These are phyloP conservation scores for Tragelaphus eurycerus DNA, from an alignment of 2,797 vertebrate species.

Conservation along the genomic window DNA sequence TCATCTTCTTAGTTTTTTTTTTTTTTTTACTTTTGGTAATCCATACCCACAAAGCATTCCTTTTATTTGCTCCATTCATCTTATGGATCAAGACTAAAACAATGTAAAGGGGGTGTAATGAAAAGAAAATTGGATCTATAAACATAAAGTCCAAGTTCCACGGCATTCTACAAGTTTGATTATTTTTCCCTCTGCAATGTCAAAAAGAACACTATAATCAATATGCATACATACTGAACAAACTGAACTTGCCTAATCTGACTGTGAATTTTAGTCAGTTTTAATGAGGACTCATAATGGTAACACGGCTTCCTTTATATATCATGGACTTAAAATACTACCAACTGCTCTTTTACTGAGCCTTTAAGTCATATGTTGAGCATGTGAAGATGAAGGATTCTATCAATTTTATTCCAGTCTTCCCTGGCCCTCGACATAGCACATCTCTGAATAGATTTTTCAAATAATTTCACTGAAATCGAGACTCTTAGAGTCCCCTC, in stretches of 20 bases:
- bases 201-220: neutral
- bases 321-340: conserved; percentile 17
- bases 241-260: neutral
- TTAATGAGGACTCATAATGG: neutral
- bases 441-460: conserved; percentile 62
- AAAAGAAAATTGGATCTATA: neutral
- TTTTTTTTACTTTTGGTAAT: neutral
- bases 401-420: conserved; percentile 31
- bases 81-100: neutral
- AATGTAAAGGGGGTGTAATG: neutral
- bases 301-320: neutral
- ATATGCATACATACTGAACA: neutral
- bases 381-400: conserved; percentile 29
- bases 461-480: conserved; percentile 64
- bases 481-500: conserved; percentile 11
- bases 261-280: neutral
- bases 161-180: neutral
- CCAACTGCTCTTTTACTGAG: conserved; percentile 9
- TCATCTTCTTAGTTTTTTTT: neutral
- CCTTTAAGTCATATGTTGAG: neutral
- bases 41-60: neutral
- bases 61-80: neutral
- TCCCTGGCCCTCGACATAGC: neutral
- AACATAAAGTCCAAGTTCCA: neutral
- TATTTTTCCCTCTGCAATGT: neutral